Evolutionary conservation across 2,888 invertebrate genomes (phyloP).

Genomic region (Aspidiotus rigidus): DNA sequence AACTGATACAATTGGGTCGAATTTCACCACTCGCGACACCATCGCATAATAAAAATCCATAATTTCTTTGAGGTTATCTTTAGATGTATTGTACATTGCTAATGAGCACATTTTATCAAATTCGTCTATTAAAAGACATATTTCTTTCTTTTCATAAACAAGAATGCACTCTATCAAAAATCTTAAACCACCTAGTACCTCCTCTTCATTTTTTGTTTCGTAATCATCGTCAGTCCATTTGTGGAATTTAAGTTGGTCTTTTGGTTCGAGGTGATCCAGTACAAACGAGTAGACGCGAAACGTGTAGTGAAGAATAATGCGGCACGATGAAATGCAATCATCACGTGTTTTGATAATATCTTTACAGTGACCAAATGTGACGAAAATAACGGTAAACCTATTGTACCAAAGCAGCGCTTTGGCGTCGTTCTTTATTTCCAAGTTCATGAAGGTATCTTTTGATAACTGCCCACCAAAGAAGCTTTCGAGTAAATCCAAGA

Average conservation of each 20-base stretch:
- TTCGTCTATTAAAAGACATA: neutral
- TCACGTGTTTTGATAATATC: slow-evolving; percentile 4
- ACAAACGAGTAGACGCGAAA: neutral
- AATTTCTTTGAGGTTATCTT: slow-evolving; percentile 1
- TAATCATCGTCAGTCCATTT: slow-evolving; percentile 11
- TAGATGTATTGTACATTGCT: neutral
- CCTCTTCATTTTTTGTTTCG: neutral
- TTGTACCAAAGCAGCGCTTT: slow-evolving; percentile 1
- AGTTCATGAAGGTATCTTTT: neutral
- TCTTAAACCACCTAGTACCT: neutral
- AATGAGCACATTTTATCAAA: neutral
- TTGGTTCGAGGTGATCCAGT: neutral
- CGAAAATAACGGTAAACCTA: slow-evolving; percentile 7
- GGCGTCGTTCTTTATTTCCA: neutral
- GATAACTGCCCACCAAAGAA: slow-evolving; percentile 1
- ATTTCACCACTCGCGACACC: neutral
- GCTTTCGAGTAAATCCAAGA: slow-evolving; percentile 9
- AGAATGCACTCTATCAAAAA: slow-evolving; percentile 13
- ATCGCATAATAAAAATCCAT: neutral
- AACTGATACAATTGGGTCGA: too few relatives aligned
- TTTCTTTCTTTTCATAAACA: neutral
- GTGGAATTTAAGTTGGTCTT: neutral
- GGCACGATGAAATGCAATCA: slow-evolving; percentile 5
- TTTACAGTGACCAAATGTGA: slow-evolving; percentile 5
- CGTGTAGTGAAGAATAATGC: neutral